Evolutionary conservation across 2,888 invertebrate species (phyloP), one percentile per base, ranked within the genome.

Genomic region (Drosophila kokeensis): DNA sequence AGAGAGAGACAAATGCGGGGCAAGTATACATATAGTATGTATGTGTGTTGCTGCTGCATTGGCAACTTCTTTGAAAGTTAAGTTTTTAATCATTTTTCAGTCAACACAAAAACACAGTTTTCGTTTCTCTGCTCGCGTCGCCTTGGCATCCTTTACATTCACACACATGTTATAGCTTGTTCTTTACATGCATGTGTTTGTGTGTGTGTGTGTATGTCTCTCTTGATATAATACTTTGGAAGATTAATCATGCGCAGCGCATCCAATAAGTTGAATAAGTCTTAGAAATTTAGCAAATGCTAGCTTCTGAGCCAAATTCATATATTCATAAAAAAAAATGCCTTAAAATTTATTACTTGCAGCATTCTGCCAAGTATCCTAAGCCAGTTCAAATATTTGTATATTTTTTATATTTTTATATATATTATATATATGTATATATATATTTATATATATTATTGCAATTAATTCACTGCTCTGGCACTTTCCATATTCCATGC

Each of bases 41-140:
- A 7, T 73, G 55, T 57, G 24, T 60, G 38, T 42, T 57, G 63
- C 42, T 63, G 36, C 24, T 52, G 57, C 61, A 76, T 71, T 71
- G 72, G 63, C 79, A 84, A 84, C 81, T 83, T 84, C 79, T 84
- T 79, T 75, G 81, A 74, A 84, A 82, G 84, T 82, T 79, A 79
- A 84, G 81, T 82, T 82, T 82, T 84, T 84, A 82, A 82, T 84
- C 81, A 82, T 82, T 82, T 82, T 84, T 82, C 79, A 84, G 84
- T 84, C 79, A 75, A 63, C 79, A 70, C 63, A 68, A 49, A 55
- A 38, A 63, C 68, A 63, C 54, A 61, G 38, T 70, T 70, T 69
- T 70, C 55, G 54, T 62, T 63, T 48, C 63, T 42, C 34, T 42
- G 50, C 50, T 32, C 32, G 30, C 50, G 27, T 64, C 50, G 52